These are phyloP conservation scores for Siderastrea siderea DNA, from an alignment of 92 coral and sea anemone genomes.

Conservation along the genomic window DNA sequence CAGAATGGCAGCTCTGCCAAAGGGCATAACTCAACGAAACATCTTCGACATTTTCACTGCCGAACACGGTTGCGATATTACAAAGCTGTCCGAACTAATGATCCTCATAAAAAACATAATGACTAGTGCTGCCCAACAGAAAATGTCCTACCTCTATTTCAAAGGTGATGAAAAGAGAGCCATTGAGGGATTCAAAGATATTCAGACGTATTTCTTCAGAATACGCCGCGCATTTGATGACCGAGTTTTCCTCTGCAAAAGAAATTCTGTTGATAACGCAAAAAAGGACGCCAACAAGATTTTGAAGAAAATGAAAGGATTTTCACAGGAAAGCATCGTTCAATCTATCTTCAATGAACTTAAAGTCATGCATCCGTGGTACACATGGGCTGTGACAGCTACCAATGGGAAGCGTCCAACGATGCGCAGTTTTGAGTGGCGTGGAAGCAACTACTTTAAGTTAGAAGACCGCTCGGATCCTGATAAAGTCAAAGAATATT, in stretches of 20 bases:
- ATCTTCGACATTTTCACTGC: slow-evolving; percentile 30
- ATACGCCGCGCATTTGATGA: slow-evolving; percentile 40
- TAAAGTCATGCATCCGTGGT: neutral
- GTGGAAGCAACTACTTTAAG: no score
- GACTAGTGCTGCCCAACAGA: slow-evolving; percentile 42
- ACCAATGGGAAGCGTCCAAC: no score
- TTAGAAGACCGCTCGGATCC: no score
- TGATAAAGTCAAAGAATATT: no score
- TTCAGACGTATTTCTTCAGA: slow-evolving; percentile 20
- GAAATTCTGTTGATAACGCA: slow-evolving; percentile 6
- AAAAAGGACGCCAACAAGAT: neutral
- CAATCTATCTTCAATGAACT: slow-evolving; percentile 32
- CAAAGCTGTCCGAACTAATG: neutral
- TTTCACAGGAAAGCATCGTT: slow-evolving; percentile 24
- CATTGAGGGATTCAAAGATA: slow-evolving; percentile 2
- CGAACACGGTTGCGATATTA: slow-evolving; percentile 30
- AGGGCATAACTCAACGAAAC: slow-evolving; percentile 10
- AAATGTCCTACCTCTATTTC: neutral
- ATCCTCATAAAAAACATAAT: neutral
- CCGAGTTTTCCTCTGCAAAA: slow-evolving; percentile 26
- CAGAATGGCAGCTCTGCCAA: neutral
- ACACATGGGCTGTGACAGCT: no score
- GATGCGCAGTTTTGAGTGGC: no score
- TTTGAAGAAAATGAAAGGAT: neutral
- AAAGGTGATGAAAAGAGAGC: neutral